Evolutionary conservation across 2,113 vertebrate genomes (phyloP).

Genomic region (Aramus guarauna): DNA sequence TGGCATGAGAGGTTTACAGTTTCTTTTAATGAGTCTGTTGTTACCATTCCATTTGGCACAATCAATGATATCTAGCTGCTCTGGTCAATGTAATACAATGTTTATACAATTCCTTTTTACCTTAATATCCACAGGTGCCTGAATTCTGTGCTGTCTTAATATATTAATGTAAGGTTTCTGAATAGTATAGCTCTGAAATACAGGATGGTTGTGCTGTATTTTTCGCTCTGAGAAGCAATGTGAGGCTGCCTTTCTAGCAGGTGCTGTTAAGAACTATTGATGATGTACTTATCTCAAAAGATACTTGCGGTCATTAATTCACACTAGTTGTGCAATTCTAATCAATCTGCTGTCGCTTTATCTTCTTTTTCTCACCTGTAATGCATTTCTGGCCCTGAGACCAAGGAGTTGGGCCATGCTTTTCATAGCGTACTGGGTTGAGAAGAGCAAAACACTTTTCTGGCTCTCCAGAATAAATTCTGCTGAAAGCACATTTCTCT

Average conservation of each 20-base stretch:
- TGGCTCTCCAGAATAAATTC: background rate
- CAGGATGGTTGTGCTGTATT: background rate
- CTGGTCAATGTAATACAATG: no score
- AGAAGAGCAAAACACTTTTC: background rate
- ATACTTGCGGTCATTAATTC: background rate
- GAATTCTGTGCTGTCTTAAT: background rate
- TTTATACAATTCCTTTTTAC: background rate
- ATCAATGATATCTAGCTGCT: fast-evolving
- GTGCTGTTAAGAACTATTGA: background rate
- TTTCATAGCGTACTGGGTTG: background rate
- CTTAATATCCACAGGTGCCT: background rate
- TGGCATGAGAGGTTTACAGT: background rate
- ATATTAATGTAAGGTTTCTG: background rate
- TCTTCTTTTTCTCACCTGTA: background rate
- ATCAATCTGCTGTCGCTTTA: background rate
- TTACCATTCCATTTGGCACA: background rate
- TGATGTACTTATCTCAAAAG: background rate
- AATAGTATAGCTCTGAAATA: background rate
- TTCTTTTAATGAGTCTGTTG: background rate
- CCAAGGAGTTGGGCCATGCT: background rate
- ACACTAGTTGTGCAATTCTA: background rate
- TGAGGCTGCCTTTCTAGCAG: background rate
- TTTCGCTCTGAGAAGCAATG: background rate
- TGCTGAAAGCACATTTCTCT: background rate
- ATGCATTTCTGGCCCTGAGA: background rate